phyloP scores from a whole-genome alignment of 2,113 vertebrate genomes.

The Pristiophorus japonicus region DNA sequence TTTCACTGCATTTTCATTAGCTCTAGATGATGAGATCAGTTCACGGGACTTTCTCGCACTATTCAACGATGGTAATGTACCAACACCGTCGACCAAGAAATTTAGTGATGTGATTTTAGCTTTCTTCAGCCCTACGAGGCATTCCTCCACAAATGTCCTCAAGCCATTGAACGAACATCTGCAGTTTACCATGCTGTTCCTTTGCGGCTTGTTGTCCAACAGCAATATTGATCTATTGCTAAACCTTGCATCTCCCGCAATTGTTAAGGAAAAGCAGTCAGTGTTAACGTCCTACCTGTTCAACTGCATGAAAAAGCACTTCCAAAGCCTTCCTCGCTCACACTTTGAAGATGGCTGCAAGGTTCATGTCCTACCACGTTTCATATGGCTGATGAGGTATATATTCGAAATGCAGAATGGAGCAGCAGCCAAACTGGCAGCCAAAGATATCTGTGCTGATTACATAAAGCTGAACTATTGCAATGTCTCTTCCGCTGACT shows the following conservation, averaged over 20 bases:
- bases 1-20: slow-evolving; percentile 74
- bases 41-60: slow-evolving; percentile 64
- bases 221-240: slow-evolving; percentile 60
- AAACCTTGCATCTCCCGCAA: slow-evolving; percentile 55
- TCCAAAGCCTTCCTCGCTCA: slow-evolving; percentile 60
- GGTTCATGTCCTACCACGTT: slow-evolving; percentile 79
- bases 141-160: slow-evolving; percentile 38
- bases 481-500: slow-evolving; percentile 77
- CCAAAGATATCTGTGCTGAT: slow-evolving; percentile 64
- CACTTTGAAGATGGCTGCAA: slow-evolving; percentile 51
- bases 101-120: not conserved
- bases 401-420: slow-evolving; percentile 79
- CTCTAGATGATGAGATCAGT: slow-evolving; percentile 59
- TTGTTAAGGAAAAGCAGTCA: slow-evolving; percentile 64
- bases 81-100: not conserved
- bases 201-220: slow-evolving; percentile 82
- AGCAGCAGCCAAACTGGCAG: slow-evolving; percentile 71
- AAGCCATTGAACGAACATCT: slow-evolving; percentile 77
- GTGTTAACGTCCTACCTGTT: slow-evolving; percentile 68
- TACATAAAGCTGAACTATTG: slow-evolving; percentile 82
- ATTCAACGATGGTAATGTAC: slow-evolving; percentile 66
- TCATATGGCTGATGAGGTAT: slow-evolving; percentile 86
- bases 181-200: slow-evolving; percentile 82
- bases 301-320: slow-evolving; percentile 62
- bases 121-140: not conserved